phyloP scores from a whole-genome alignment of 2,113 vertebrate genomes.

The Corythaeola cristata region DNA sequence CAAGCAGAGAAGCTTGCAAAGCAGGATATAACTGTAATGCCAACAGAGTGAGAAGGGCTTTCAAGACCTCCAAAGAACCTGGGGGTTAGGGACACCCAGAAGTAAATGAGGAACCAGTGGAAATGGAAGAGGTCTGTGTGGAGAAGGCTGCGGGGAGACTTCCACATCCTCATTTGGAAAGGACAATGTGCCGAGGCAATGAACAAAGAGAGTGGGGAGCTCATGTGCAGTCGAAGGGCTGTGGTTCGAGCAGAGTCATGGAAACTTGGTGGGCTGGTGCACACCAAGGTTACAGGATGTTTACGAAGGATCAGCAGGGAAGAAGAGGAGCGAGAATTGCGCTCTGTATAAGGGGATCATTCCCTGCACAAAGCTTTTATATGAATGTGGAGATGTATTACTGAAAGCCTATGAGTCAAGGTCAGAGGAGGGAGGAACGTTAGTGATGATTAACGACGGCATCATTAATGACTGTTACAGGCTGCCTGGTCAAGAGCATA shows the following conservation, averaged over 20 bases:
- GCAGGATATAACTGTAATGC: not conserved
- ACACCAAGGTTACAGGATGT: not conserved
- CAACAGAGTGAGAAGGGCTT: not conserved
- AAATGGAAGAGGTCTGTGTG: not conserved
- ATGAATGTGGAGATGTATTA: not conserved
- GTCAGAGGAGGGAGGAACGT: not conserved
- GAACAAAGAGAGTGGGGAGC: not conserved
- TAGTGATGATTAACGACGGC: not conserved
- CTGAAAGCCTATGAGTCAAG: not conserved
- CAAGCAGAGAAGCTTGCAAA: not conserved
- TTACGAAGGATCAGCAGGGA: not conserved
- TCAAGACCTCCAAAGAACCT: not conserved
- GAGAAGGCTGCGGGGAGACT: not conserved
- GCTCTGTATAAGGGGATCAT: not conserved
- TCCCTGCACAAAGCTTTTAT: not conserved
- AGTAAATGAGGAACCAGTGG: not conserved
- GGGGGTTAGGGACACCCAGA: not conserved
- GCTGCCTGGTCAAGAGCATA: not conserved
- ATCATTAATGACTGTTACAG: not conserved
- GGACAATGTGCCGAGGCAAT: not conserved
- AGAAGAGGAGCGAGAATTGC: not conserved
- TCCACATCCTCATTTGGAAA: rapidly evolving
- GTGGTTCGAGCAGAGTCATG: not conserved
- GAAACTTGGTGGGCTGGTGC: not conserved
- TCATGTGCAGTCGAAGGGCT: not conserved